phyloP scores from a whole-genome alignment of 2,797 vertebrate genomes.

The Myripristis jacobus region DNA sequence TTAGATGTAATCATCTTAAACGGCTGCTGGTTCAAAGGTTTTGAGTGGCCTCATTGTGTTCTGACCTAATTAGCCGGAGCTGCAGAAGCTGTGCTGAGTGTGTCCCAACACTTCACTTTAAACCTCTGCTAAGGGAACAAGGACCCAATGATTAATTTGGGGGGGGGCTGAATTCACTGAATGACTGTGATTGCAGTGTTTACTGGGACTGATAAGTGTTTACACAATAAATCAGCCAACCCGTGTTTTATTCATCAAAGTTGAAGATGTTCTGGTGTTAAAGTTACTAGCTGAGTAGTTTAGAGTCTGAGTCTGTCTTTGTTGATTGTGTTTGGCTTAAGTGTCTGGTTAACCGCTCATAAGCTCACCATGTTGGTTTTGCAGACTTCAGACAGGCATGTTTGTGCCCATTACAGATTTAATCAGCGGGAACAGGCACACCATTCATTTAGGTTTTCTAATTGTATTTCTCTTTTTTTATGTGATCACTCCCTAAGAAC shows the following conservation, averaged over 20 bases:
- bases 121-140: slow-evolving; percentile 47
- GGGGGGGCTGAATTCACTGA: not conserved
- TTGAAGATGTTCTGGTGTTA: not conserved
- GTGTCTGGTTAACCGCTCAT: no score
- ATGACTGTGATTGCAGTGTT: not conserved
- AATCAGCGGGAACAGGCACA: not conserved
- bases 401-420: not conserved
- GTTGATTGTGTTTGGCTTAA: not conserved
- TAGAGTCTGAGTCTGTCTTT: not conserved
- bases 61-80: slow-evolving; percentile 73
- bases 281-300: not conserved
- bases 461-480: slow-evolving; percentile 11
- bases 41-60: slow-evolving; percentile 75
- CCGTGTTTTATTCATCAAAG: not conserved
- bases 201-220: not conserved
- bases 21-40: slow-evolving; percentile 66
- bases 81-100: slow-evolving; percentile 42
- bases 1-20: slow-evolving; percentile 78
- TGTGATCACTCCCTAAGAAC: slow-evolving; percentile 84
- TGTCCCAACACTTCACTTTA: slow-evolving; percentile 61
- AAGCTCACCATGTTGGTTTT: no score
- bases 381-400: no score
- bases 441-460: not conserved
- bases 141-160: not conserved
- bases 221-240: not conserved